A percentile compares a stretch with the other conserved stretches of the same genome.
phyloP scores from a whole-genome alignment of 1,140 invertebrate genomes.

The Lanistes nyassanus region DNA sequence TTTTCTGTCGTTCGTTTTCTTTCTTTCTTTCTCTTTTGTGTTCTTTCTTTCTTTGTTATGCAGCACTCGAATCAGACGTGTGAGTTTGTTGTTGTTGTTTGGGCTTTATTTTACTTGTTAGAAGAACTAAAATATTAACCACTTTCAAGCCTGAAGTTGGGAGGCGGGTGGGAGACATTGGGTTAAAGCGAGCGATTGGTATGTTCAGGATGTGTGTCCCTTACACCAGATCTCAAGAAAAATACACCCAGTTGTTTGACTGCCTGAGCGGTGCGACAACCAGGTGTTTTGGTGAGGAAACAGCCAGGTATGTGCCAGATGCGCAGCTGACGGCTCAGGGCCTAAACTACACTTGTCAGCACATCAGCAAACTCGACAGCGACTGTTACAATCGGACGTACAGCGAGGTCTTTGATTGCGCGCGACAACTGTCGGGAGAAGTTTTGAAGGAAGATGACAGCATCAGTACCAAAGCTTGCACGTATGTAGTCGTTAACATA shows the following conservation, averaged over 20 bases:
- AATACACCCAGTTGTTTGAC: slow-evolving; percentile 1
- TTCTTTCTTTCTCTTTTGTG: not conserved
- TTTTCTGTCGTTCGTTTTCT: not conserved
- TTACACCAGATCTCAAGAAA: not conserved
- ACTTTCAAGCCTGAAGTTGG: not conserved
- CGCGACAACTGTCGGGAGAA: not conserved
- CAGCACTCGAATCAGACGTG: too few relatives aligned
- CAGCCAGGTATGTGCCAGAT: not conserved
- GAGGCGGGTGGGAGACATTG: not conserved
- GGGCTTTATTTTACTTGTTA: not conserved
- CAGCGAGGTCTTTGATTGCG: slow-evolving; percentile 9
- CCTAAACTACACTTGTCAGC: slow-evolving; percentile 7
- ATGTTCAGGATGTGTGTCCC: not conserved
- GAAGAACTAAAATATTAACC: not conserved
- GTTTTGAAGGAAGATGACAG: not conserved
- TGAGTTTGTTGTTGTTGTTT: too few relatives aligned
- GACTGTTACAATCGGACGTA: slow-evolving; percentile 16
- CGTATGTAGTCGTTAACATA: not conserved
- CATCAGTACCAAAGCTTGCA: slow-evolving; percentile 1
- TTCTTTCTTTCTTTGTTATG: slow-evolving; percentile 2
- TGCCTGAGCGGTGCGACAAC: not conserved
- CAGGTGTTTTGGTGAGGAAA: not conserved
- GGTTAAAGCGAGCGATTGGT: not conserved
- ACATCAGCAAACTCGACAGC: not conserved
- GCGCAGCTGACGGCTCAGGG: not conserved